Base-by-base conservation (phyloP, 1,140 invertebrate species). In the Theocolax elegans region DNA sequence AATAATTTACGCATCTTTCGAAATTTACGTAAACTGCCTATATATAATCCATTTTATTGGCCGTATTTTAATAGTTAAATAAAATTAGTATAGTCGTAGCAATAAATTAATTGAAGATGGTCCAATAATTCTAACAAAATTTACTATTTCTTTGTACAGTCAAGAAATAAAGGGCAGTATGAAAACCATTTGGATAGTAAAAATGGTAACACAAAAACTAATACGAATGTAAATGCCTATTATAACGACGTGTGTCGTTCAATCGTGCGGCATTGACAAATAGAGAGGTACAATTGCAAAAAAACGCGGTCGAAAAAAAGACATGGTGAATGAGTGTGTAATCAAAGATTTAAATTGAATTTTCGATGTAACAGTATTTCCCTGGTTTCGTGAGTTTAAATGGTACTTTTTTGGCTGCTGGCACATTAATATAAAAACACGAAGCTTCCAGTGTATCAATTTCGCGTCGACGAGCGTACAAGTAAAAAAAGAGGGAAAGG, bases 401-500 rank as follows among this genome's bases (percentile, higher is more conserved):
- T 21, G 29, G n/a, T 19, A 35, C 15, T 56, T 35, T 56, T 27
- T 56, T 29, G 25, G 13, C 23, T 19, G 13, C 29, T 31, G n/a
- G n/a, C 51, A 19, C 54, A 58, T 23, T 58, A 58, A 58, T 58
- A 42, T 58, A 42, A 40, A 58, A 58, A 58, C 54, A 56, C n/a
- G 29, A 42, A 58, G 19, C 21, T 3, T 25, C 21, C 21, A 15
- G 9, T 56, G 53, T 42, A 42, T 42, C 35, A 58, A 42, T 58
- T 58, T 40, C 13, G 54, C n/a, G 35, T 25, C 13, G 21, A 25
- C 35, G 21, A 40, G 54, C 13, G 3, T 6, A 58, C 23, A 54
- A 59, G 38, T n/a, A 42, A 69, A 58, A 40, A 60, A 31, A 17
- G 42, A 63, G 15, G 63, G 44, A 51, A 53, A 15, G 13, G n/a